Percentiles rank a stretch among this genome's conserved stretches.
Evolutionary conservation across 1,140 invertebrate species (phyloP).

Genomic region (Halesus radiatus): DNA sequence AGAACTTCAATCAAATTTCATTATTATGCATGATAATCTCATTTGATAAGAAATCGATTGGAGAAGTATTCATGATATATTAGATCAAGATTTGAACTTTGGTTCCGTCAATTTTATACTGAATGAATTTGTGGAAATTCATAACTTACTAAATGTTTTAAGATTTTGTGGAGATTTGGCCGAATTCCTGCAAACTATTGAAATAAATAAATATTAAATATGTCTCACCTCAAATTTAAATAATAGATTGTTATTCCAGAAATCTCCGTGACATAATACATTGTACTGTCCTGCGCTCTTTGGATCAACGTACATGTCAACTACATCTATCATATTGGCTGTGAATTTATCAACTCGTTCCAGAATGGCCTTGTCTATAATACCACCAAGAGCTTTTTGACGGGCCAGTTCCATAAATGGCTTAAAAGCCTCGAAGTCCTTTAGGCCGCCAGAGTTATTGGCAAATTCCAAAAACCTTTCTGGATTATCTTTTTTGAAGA

Average conservation of each 20-base stretch:
- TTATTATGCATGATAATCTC: too few relatives aligned
- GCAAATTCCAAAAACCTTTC: slow-evolving; percentile 56
- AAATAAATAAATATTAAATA: too few relatives aligned
- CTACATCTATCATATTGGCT: neutral
- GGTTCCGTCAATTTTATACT: too few relatives aligned
- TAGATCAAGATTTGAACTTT: too few relatives aligned
- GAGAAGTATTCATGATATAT: too few relatives aligned
- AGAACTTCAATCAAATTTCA: too few relatives aligned
- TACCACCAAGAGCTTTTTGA: slow-evolving; percentile 3
- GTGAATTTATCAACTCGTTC: slow-evolving; percentile 54
- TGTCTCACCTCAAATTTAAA: slow-evolving; percentile 62
- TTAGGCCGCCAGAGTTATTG: neutral
- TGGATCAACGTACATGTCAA: too few relatives aligned
- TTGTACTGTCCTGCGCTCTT: slow-evolving; percentile 61
- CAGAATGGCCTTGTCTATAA: neutral
- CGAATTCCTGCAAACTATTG: too few relatives aligned
- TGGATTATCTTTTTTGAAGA: slow-evolving; percentile 64
- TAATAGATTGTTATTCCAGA: slow-evolving; percentile 72
- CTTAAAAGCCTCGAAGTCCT: neutral
- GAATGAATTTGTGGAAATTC: too few relatives aligned
- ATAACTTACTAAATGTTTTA: too few relatives aligned
- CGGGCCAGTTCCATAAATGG: neutral
- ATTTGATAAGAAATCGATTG: too few relatives aligned
- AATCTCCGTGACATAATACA: slow-evolving; percentile 71
- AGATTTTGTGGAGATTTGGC: too few relatives aligned